A percentile compares a stretch with the other conserved stretches of the same genome.
Evolutionary conservation across 2,888 invertebrate species (phyloP).

Genomic region (Crioceris asparagi): DNA sequence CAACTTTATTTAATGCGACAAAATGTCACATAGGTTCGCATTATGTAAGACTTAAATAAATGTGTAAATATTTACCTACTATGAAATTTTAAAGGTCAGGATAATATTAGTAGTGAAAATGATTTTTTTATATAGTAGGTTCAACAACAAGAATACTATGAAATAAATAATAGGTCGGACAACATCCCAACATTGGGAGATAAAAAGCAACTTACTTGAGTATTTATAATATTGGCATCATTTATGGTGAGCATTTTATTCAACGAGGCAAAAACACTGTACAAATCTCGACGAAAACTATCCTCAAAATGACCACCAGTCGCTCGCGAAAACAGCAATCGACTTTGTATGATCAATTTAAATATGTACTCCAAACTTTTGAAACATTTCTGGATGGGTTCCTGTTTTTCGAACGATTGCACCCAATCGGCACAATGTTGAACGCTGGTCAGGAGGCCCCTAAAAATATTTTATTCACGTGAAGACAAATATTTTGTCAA

Average conservation of each 20-base stretch:
- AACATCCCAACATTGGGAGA: conserved; percentile 3
- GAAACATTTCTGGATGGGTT: conserved; percentile 82
- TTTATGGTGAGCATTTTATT: conserved; percentile 65
- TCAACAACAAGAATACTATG: too few species aligned
- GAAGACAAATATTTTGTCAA: too few species aligned
- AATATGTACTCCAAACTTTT: conserved; percentile 87
- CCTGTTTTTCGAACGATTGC: conserved; percentile 75
- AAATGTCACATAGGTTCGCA: background rate
- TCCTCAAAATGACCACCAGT: conserved; percentile 85
- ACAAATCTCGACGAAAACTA: conserved; percentile 70
- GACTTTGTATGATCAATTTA: conserved; percentile 83
- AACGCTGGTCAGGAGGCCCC: conserved; percentile 78
- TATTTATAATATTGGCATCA: conserved; percentile 63
- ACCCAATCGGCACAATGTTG: conserved; percentile 84
- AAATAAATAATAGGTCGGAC: too few species aligned
- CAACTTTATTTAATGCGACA: too few species aligned
- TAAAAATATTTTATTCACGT: too few species aligned
- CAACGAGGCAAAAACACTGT: conserved; percentile 68
- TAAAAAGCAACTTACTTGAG: conserved; percentile 48
- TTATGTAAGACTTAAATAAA: background rate
- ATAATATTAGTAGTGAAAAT: too few species aligned
- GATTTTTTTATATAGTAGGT: too few species aligned
- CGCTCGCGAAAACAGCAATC: conserved; percentile 71
- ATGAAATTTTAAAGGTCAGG: too few species aligned
- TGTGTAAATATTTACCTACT: too few species aligned